Percentiles rank a stretch among this genome's conserved stretches.
phyloP scores from a whole-genome alignment of 2,888 invertebrate species.

The Artemia sinica region DNA sequence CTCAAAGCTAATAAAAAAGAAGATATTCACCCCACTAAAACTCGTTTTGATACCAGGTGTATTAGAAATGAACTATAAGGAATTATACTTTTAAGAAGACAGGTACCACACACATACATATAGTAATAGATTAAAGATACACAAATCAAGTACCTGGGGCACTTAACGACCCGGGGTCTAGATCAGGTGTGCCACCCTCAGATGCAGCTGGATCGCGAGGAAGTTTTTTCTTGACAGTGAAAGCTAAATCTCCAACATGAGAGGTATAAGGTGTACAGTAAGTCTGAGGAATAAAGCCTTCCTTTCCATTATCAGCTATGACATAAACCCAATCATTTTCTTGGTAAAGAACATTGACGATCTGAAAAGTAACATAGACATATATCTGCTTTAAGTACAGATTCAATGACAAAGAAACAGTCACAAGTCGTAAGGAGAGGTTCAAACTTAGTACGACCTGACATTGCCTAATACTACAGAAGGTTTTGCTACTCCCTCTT shows the following conservation, averaged over 20 bases:
- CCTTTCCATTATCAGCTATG: slow-evolving; percentile 50
- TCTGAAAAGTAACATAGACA: slow-evolving; percentile 33
- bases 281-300: slow-evolving; percentile 86
- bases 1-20: too few relatives aligned
- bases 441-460: too few relatives aligned
- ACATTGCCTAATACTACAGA: too few relatives aligned
- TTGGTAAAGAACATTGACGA: slow-evolving; percentile 81
- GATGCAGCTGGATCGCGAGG: slow-evolving; percentile 44
- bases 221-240: slow-evolving; percentile 61
- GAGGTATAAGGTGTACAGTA: slow-evolving; percentile 74
- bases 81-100: too few relatives aligned
- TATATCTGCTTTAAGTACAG: background rate
- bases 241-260: slow-evolving; percentile 54
- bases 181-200: slow-evolving; percentile 23
- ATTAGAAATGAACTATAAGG: too few relatives aligned
- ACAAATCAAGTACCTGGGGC: background rate
- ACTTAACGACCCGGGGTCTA: slow-evolving; percentile 13
- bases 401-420: too few relatives aligned
- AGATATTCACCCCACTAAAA: too few relatives aligned
- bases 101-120: too few relatives aligned
- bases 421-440: too few relatives aligned
- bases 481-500: too few relatives aligned
- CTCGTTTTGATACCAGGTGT: too few relatives aligned
- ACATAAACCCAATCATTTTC: slow-evolving; percentile 97
- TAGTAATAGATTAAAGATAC: too few relatives aligned